phyloP scores from a whole-genome alignment of 2,888 invertebrate species.

The Anoplius nigerrimus region DNA sequence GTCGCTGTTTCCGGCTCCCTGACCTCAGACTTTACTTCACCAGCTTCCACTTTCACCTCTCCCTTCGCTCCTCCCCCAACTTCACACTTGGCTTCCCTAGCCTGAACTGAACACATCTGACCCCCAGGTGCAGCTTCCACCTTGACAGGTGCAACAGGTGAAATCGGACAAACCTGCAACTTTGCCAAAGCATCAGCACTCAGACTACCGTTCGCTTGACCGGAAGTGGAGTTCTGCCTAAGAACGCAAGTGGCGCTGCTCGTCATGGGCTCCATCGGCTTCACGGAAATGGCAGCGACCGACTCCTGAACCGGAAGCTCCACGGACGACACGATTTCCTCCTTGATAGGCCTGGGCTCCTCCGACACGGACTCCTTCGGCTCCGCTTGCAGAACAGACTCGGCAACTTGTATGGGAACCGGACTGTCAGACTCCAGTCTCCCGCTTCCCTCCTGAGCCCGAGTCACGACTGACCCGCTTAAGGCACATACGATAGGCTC shows the following conservation, averaged over 20 bases:
- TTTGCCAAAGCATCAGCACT: too few relatives aligned
- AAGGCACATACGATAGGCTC: too few relatives aligned
- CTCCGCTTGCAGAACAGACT: slow-evolving; percentile 69
- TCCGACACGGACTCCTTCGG: slow-evolving; percentile 67
- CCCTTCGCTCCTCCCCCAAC: too few relatives aligned
- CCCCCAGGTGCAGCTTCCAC: background rate
- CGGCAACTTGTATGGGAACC: slow-evolving; percentile 71
- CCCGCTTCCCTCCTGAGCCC: too few relatives aligned
- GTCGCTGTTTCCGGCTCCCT: too few relatives aligned
- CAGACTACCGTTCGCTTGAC: too few relatives aligned
- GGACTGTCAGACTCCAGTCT: too few relatives aligned
- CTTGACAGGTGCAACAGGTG: too few relatives aligned
- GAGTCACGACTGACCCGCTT: too few relatives aligned
- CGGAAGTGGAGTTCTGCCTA: too few relatives aligned
- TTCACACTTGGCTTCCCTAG: background rate
- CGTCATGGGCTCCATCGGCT: slow-evolving; percentile 7
- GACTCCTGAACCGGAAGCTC: slow-evolving; percentile 63
- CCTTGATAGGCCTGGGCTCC: slow-evolving; percentile 55
- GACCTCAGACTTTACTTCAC: too few relatives aligned
- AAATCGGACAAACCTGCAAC: background rate
- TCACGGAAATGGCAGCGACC: slow-evolving; percentile 43
- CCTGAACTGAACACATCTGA: background rate
- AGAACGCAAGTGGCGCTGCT: background rate
- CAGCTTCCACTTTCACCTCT: too few relatives aligned
- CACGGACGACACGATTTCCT: slow-evolving; percentile 65